Percentiles rank a stretch among this genome's conserved stretches.
phyloP scores from a whole-genome alignment of 1,140 invertebrate genomes.

The Hyphantria cunea region DNA sequence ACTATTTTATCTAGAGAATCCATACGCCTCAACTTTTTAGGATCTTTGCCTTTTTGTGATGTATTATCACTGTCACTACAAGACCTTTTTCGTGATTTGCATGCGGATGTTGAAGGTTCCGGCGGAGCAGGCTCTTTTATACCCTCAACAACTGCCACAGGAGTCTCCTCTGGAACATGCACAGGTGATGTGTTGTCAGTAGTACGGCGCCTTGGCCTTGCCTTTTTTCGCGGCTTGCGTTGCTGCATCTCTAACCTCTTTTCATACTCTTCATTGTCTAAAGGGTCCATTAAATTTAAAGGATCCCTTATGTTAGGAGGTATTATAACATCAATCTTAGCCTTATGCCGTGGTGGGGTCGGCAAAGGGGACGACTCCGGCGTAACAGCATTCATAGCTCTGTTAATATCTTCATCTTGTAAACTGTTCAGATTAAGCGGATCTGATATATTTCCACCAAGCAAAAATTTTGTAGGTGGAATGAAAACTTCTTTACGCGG shows the following conservation, averaged over 20 bases:
- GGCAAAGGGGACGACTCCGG: slow-evolving; percentile 94
- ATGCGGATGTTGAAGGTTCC: slow-evolving; percentile 71
- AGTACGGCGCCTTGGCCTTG: slow-evolving; percentile 82
- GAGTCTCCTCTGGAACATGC: slow-evolving; percentile 50
- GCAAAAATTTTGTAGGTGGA: slow-evolving; percentile 95
- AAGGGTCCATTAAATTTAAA: slow-evolving; percentile 90
- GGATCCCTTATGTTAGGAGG: slow-evolving; percentile 96
- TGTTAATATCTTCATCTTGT: slow-evolving; percentile 93
- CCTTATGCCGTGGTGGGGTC: slow-evolving; percentile 91
- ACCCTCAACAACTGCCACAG: slow-evolving; percentile 49
- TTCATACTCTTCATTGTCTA: slow-evolving; percentile 91
- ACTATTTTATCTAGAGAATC: slow-evolving; percentile 94
- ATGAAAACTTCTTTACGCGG: slow-evolving; percentile 88
- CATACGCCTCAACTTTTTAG: slow-evolving; percentile 84
- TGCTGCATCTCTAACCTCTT: slow-evolving; percentile 85
- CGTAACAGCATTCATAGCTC: slow-evolving; percentile 93
- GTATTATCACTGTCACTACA: slow-evolving; percentile 78
- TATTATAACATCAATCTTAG: slow-evolving; percentile 94
- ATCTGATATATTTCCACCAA: slow-evolving; percentile 97
- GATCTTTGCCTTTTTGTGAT: slow-evolving; percentile 75
- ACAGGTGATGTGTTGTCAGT: slow-evolving; percentile 77
- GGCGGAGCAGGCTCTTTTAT: slow-evolving; percentile 66
- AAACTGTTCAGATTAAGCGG: slow-evolving; percentile 96
- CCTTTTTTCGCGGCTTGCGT: slow-evolving; percentile 84
- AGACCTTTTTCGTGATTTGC: slow-evolving; percentile 68